Percentiles rank a stretch among this genome's conserved stretches.
phyloP scores from a whole-genome alignment of 1,140 invertebrate species.

The Bombus pyrosoma region DNA sequence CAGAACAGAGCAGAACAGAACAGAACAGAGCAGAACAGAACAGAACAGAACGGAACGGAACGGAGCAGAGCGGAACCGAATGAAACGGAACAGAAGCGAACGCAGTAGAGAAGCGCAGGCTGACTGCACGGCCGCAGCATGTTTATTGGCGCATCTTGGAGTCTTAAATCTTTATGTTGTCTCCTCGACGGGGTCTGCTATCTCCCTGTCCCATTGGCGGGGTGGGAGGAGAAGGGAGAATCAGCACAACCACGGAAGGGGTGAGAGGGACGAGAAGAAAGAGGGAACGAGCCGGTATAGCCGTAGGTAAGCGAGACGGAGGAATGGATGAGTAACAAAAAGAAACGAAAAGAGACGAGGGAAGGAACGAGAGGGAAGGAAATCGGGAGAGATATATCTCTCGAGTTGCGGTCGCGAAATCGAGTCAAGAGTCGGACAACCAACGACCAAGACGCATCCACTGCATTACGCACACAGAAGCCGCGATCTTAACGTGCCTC shows the following conservation, averaged over 20 bases:
- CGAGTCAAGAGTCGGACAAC: conserved; percentile 75
- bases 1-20: conserved; percentile 45
- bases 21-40: conserved; percentile 23
- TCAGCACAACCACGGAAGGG: conserved; percentile 30
- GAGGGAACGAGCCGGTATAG: background rate
- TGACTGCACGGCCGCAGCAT: conserved; percentile 74
- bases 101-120: conserved; percentile 70
- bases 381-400: conserved; percentile 75
- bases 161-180: conserved; percentile 83
- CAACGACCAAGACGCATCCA: conserved; percentile 67
- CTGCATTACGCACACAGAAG: conserved; percentile 81
- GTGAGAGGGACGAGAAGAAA: conserved; percentile 31
- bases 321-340: conserved; percentile 33
- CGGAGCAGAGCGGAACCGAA: conserved; percentile 73
- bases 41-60: conserved; percentile 43
- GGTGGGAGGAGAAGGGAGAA: conserved; percentile 31
- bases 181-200: conserved; percentile 78
- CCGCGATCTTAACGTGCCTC: conserved; percentile 71
- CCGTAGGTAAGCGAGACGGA: conserved; percentile 34
- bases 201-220: conserved; percentile 66
- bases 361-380: conserved; percentile 59
- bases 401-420: conserved; percentile 75
- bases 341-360: conserved; percentile 43
- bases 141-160: conserved; percentile 82
- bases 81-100: conserved; percentile 79